Conservation (phyloP, 1,140 invertebrate genomes). For the Panagrolaimus sp. region DNA sequence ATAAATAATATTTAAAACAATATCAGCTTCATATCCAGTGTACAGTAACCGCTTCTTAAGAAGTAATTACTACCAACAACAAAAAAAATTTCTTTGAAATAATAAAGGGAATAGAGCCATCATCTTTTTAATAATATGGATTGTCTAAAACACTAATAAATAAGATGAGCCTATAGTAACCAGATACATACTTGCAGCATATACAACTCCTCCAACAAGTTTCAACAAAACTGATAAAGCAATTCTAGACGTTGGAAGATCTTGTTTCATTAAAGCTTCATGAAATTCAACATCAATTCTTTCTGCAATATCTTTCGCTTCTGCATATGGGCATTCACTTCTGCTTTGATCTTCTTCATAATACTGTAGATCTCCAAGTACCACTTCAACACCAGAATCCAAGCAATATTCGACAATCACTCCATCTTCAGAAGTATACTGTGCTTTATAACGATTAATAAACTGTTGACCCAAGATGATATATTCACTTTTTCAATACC, state of each 20-base stretch:
- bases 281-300: not conserved
- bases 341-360: not conserved
- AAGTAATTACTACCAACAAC: not conserved
- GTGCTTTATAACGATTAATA: not conserved
- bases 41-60: not conserved
- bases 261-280: not conserved
- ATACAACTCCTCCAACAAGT: not conserved
- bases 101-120: not conserved
- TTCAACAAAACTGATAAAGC: not conserved
- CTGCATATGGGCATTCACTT: too few species aligned
- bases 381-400: not conserved
- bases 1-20: not conserved
- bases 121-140: not conserved
- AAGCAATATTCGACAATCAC: not conserved
- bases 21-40: not conserved
- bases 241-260: not conserved
- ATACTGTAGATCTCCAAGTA: not conserved
- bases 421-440: not conserved
- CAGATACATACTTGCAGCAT: not conserved
- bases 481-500: not conserved
- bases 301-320: conserved; percentile 6
- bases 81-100: not conserved
- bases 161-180: not conserved
- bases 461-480: not conserved
- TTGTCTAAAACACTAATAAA: not conserved